A percentile compares a stretch with the other conserved stretches of the same genome.
These are phyloP conservation scores for Gymnopithys bicolor DNA, from an alignment of 2,797 vertebrate genomes.

Conservation along the genomic window DNA sequence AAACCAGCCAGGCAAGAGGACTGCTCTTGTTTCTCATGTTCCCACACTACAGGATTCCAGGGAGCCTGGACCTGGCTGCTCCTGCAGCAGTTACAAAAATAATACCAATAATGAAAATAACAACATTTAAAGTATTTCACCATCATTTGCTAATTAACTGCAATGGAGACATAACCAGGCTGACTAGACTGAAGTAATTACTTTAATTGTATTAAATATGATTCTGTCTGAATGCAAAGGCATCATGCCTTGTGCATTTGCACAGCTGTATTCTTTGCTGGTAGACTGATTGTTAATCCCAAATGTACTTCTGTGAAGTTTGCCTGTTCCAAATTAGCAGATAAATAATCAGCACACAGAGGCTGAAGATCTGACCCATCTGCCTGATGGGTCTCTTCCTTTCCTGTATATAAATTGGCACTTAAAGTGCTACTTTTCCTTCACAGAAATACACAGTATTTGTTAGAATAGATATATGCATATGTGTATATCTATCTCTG, in stretches of 20 bases:
- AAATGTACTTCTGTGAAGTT: background rate
- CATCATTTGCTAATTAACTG: conserved; percentile 34
- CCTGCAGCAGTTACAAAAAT: background rate
- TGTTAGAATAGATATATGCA: background rate
- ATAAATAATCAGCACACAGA: background rate
- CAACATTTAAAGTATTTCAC: conserved; percentile 9
- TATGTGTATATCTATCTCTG: background rate
- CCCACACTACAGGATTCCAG: background rate
- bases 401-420: background rate
- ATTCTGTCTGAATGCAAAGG: background rate
- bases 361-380: background rate
- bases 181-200: conserved; percentile 41
- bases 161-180: background rate
- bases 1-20: background rate
- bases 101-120: background rate
- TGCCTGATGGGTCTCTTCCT: background rate
- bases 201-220: conserved; percentile 1
- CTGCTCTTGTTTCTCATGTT: background rate
- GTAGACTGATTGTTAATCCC: background rate
- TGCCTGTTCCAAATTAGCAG: background rate
- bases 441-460: background rate
- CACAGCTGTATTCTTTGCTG: background rate
- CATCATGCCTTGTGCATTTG: background rate
- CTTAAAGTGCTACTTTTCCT: background rate
- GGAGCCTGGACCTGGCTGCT: background rate